Evolutionary conservation across 2,797 vertebrate genomes (phyloP), one percentile per base, ranked within the genome.

Genomic region (Darevskia mixta): DNA sequence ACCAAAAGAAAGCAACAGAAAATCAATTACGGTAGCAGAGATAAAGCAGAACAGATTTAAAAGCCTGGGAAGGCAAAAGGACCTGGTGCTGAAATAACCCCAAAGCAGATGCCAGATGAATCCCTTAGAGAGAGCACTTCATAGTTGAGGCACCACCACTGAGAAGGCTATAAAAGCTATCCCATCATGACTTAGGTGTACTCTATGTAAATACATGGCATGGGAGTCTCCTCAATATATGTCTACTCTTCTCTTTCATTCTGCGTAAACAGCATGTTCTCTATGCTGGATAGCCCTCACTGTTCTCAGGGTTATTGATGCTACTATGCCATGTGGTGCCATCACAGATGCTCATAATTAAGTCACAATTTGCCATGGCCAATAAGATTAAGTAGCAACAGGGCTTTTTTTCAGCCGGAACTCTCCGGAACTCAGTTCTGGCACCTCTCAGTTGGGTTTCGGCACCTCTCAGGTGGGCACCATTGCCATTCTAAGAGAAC

Each of bases 261-360:
- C 43, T 49, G 9, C 90, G 88, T 93, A 91, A 87, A 17, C 69
- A 20, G 88, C 67, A 0, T 10, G 41, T 82, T 91, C 83, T 80
- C 10, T 86, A 75, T 5, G 84, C 83, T 84, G 88, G 72, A 76
- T 32, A 25, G 80, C 35, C 29, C 7, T 79, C 29, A 32, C 8
- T 58, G 15, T n/a, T 6, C 45, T 79, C 45, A 20, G 15, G 45
- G 29, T 79, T 45, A 55, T 11, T 71, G 69, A n/a, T 71, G 69
- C 29, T 6, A 29, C 27, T n/a, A 13, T 32, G 69, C 5, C 3
- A 23, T 23, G 72, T 73, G 43, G 29, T 79, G 45, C 49, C n/a
- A 23, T 79, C 7, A 79, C 49, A 58, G 17, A 35, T 79, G n/a
- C 17, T 35, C 49, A 58, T 58, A 58, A 32, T 8, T 32, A 79